Evolutionary conservation across 1,140 invertebrate genomes (phyloP).

Genomic region (Cataglyphis hispanica): DNA sequence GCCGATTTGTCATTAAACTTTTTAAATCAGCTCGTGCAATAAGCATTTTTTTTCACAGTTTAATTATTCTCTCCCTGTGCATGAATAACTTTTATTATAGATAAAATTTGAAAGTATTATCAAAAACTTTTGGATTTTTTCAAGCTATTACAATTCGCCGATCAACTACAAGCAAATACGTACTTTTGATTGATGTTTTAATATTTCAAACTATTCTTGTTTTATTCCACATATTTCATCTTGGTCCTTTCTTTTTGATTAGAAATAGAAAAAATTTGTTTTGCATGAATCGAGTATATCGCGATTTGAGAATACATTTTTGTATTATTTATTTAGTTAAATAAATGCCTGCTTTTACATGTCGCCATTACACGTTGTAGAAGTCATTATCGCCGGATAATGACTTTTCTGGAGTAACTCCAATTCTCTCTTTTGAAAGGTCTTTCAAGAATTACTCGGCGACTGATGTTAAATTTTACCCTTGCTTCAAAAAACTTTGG

Average conservation of each 20-base stretch:
- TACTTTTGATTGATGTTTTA: neutral
- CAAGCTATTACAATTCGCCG: neutral
- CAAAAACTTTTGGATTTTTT: neutral
- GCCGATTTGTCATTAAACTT: constrained; percentile 39
- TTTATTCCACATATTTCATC: neutral
- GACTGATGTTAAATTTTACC: constrained; percentile 51
- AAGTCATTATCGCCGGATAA: constrained; percentile 43
- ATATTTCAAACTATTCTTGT: neutral
- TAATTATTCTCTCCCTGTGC: neutral
- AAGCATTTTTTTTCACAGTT: constrained; percentile 17
- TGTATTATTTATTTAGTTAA: constrained; percentile 10
- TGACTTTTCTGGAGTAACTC: constrained; percentile 19
- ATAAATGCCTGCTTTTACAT: constrained; percentile 13
- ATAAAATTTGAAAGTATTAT: constrained; percentile 24
- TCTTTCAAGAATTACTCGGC: constrained; percentile 20
- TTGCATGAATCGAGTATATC: neutral
- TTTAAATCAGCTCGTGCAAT: constrained; percentile 33
- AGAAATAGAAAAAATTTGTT: neutral
- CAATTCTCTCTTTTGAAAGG: constrained; percentile 25
- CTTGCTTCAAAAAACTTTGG: constrained; percentile 38
- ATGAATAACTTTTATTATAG: constrained; percentile 8
- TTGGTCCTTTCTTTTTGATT: neutral
- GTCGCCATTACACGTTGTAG: neutral
- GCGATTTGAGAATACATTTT: neutral
- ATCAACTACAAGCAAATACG: neutral